Evolutionary conservation across 2,113 vertebrate genomes (phyloP), one percentile per base, ranked within the genome.

Genomic region (Carlito syrichta): DNA sequence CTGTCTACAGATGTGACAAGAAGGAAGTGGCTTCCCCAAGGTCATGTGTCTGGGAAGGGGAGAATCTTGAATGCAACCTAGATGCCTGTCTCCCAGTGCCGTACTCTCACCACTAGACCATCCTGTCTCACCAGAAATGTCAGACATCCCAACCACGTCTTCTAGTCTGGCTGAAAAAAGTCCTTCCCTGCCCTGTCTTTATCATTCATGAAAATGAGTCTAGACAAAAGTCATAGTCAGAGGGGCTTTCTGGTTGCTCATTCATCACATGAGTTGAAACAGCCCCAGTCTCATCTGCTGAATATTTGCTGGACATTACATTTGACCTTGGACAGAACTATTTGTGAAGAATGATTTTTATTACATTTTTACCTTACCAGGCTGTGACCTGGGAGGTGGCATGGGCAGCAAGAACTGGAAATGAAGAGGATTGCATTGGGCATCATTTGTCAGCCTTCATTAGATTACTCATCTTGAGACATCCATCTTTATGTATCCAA

Each of bases 401-500:
- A 22, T 50, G 90, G 32, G 45, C 68, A 52, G 23, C 27, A 56
- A 85, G 8, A 87, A 9, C 40, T 62, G 48, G 9, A 38, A 84
- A 63, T 77, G 35, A 91, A 84, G 66, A 91, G 43, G 54, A 82
- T 95, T 78, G 81, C n/a, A 86, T 71, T n/a, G 71, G 35, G 45
- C 50, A 60, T 89, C 89, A 89, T 94, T 97, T 97, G n/a, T 96
- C 91, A 96, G n/a, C 83, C 22, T 95, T 88, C 62, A 96, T 95
- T 96, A 77, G 25, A 87, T 96, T 96, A 90, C 45, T 56, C 54
- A 86, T 94, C 93, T 81, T 52, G n/a, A 96, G 66, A 96, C 81
- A 97, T 94, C 68, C 30, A 71, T 97, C 97, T 97, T 94, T 82
- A 79, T 96, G 76, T 56, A 63, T 81, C 58, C 93, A 94, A 95